Evolutionary conservation across 2,113 vertebrate species (phyloP).

Genomic region (Zosterops borbonicus): DNA sequence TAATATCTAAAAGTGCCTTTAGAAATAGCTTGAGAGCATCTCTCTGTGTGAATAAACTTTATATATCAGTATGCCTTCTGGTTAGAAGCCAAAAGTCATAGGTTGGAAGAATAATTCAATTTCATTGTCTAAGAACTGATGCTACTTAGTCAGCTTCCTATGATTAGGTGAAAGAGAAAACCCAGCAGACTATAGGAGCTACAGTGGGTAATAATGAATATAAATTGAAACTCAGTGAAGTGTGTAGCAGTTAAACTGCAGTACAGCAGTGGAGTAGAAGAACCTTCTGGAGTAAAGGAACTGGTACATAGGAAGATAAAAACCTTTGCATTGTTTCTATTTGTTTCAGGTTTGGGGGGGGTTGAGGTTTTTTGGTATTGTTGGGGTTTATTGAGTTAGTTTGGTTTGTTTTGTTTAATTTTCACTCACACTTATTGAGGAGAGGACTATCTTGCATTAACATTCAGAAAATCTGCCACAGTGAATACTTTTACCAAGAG

Average conservation of each 20-base stretch:
- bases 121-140: not conserved
- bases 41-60: not conserved
- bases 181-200: not conserved
- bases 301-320: not conserved
- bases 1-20: not conserved
- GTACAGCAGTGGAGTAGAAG: not conserved
- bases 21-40: not conserved
- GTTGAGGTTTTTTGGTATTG: not conserved
- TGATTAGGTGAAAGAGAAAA: constrained; percentile 10
- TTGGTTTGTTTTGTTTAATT: not conserved
- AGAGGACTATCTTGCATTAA: not conserved
- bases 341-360: fast-evolving
- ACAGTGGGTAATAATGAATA: not conserved
- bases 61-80: not conserved
- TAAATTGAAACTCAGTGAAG: not conserved
- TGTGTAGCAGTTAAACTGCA: not conserved
- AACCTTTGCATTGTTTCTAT: not conserved
- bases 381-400: not conserved
- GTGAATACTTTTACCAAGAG: not conserved
- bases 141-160: not conserved
- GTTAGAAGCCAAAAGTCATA: not conserved
- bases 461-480: not conserved
- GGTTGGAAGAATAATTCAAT: constrained; percentile 8
- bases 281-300: not conserved
- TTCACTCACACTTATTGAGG: not conserved